A percentile compares a stretch with the other conserved stretches of the same genome.
Evolutionary conservation across 2,888 invertebrate genomes (phyloP).

Genomic region (Chymomyza caudatula): DNA sequence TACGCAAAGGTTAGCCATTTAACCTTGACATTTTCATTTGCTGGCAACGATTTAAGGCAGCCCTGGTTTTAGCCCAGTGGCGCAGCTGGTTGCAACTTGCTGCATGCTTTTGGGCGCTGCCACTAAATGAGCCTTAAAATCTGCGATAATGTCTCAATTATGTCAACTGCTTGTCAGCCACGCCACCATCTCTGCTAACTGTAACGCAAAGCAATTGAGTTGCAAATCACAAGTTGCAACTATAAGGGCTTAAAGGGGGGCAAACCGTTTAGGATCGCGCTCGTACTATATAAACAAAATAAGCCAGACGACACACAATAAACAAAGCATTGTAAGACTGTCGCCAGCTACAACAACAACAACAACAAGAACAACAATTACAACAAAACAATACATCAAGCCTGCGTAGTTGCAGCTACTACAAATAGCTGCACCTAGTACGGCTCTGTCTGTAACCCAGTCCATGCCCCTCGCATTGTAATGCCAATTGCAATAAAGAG

Average conservation of each 20-base stretch:
- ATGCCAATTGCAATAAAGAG: conserved; percentile 55
- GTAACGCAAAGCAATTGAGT: conserved; percentile 24
- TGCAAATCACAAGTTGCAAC: conserved; percentile 28
- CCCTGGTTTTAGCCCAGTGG: no score
- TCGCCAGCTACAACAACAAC: neutral
- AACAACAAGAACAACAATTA: conserved; percentile 7
- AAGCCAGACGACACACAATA: conserved; percentile 39
- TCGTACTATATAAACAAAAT: conserved; percentile 62
- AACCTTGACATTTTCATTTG: conserved; percentile 67
- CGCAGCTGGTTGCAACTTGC: neutral
- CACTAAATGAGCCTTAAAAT: conserved; percentile 38
- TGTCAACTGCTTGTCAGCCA: conserved; percentile 59
- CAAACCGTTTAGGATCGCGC: conserved; percentile 18
- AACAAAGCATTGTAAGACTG: conserved; percentile 46
- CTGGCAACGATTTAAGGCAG: neutral
- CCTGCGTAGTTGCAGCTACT: conserved; percentile 36
- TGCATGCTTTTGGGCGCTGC: neutral
- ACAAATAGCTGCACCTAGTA: conserved; percentile 55
- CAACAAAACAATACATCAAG: conserved; percentile 63
- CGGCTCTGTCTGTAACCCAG: neutral
- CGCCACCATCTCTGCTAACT: conserved; percentile 2
- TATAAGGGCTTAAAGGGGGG: neutral
- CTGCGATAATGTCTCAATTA: conserved; percentile 73
- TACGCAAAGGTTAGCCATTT: conserved; percentile 59
- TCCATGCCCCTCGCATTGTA: neutral